Percentiles rank a stretch among this genome's conserved stretches.
phyloP scores from a whole-genome alignment of 37 sponge, comb jelly and placozoan genomes.

The Axinella damicornis region DNA sequence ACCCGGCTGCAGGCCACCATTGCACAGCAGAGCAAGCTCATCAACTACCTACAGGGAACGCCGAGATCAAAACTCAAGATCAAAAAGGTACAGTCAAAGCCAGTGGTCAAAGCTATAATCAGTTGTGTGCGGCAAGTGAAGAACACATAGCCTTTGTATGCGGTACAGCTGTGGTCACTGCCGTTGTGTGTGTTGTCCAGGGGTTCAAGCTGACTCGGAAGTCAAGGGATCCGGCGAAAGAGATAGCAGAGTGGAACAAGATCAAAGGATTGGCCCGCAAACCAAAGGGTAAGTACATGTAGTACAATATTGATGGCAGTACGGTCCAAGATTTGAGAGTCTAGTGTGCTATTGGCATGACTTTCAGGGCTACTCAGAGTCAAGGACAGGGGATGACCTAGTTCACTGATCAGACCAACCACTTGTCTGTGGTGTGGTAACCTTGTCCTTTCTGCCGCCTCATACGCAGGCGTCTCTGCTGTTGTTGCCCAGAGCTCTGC shows the following conservation, averaged over 20 bases:
- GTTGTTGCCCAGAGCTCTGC: not conserved
- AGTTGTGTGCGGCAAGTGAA: not conserved
- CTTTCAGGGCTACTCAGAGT: no score
- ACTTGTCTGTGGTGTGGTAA: no score
- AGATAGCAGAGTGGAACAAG: slow-evolving; percentile 76
- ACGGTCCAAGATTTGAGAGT: no score
- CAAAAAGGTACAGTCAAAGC: not conserved
- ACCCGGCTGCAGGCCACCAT: slow-evolving; percentile 65
- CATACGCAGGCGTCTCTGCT: not conserved
- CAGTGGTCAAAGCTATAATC: no score
- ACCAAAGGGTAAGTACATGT: slow-evolving; percentile 23
- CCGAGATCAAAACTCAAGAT: not conserved
- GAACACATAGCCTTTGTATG: no score
- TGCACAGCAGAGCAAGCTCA: slow-evolving; percentile 77
- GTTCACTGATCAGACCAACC: no score
- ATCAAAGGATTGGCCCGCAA: slow-evolving; percentile 42
- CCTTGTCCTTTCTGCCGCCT: no score
- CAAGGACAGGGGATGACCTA: no score
- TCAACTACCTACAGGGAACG: slow-evolving; percentile 51
- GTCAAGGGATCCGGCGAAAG: slow-evolving; percentile 61
- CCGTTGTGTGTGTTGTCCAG: slow-evolving; percentile 1
- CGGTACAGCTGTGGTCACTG: not conserved
- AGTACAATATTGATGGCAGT: no score
- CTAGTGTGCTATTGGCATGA: no score
- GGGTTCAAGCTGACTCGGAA: slow-evolving; percentile 51